phyloP scores from a whole-genome alignment of 2,888 invertebrate species.

The Drosophila greeni region DNA sequence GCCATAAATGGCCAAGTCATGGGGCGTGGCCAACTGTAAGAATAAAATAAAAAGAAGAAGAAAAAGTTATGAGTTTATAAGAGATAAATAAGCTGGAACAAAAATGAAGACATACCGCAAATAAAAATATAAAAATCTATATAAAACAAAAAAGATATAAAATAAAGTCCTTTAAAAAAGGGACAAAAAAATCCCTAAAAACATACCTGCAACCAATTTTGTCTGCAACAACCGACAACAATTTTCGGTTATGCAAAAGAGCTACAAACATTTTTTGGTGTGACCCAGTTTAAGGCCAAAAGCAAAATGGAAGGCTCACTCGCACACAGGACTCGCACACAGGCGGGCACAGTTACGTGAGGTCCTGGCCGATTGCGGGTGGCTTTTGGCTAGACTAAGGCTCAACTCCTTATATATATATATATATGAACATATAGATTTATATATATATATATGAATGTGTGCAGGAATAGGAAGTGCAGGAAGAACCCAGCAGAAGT shows the following conservation, averaged over 20 bases:
- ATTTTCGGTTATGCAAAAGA: conserved; percentile 71
- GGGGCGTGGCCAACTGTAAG: conserved; percentile 14
- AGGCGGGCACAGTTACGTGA: conserved; percentile 35
- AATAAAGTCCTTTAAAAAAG: not conserved
- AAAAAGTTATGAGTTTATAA: no score
- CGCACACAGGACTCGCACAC: conserved; percentile 18
- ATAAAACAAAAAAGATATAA: no score
- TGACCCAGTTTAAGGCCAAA: conserved; percentile 48
- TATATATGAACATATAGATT: conserved; percentile 5
- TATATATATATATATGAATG: conserved; percentile 16
- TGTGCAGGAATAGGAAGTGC: conserved; percentile 18
- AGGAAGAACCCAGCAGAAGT: conserved; percentile 14
- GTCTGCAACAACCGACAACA: conserved; percentile 64
- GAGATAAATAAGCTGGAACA: no score
- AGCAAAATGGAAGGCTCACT: conserved; percentile 27
- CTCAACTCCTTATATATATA: conserved; percentile 26
- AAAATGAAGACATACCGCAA: no score
- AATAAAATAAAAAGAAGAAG: not conserved
- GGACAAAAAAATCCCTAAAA: not conserved
- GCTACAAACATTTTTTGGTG: conserved; percentile 40
- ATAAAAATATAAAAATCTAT: no score
- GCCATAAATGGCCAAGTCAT: conserved; percentile 12
- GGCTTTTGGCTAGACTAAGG: conserved; percentile 48
- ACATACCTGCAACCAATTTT: conserved; percentile 35
- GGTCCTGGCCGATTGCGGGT: conserved; percentile 42